These are phyloP conservation scores for Hyles euphorbiae DNA, from an alignment of 1,140 invertebrate genomes.

Conservation along the genomic window DNA sequence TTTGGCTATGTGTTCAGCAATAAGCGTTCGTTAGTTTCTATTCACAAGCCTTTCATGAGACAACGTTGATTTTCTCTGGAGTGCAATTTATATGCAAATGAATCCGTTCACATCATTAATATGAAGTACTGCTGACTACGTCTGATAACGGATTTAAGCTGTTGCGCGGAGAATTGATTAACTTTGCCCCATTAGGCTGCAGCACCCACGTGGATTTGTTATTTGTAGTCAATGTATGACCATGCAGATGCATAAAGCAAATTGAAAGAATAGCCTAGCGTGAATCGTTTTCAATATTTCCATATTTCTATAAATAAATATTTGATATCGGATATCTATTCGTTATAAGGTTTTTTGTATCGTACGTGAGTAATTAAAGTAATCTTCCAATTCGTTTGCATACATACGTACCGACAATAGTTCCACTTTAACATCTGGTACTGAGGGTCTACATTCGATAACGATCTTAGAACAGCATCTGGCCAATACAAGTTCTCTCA, in stretches of 20 bases:
- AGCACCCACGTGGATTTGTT: constrained; percentile 19
- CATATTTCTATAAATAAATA: background rate
- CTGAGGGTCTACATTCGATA: constrained; percentile 82
- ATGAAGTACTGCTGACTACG: background rate
- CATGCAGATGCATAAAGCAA: constrained; percentile 41
- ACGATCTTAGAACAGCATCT: constrained; percentile 63
- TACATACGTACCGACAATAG: constrained; percentile 67
- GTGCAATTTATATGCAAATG: background rate
- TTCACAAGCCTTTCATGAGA: constrained; percentile 35
- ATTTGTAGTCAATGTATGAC: constrained; percentile 11
- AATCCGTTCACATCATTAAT: too few relatives aligned
- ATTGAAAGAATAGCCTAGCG: constrained; percentile 7
- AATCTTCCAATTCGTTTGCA: background rate
- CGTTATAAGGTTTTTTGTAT: too few relatives aligned
- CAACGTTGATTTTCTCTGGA: constrained; percentile 23
- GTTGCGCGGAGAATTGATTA: constrained; percentile 12
- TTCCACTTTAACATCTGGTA: constrained; percentile 77
- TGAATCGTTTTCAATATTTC: constrained; percentile 3
- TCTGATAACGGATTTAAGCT: constrained; percentile 1
- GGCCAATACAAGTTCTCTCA: constrained; percentile 53
- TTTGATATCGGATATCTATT: too few relatives aligned
- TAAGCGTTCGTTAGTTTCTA: constrained; percentile 47
- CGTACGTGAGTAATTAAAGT: background rate
- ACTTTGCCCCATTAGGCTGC: constrained; percentile 26
- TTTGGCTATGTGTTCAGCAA: constrained; percentile 33